These are phyloP conservation scores for Xylota segnis DNA, from an alignment of 2,888 invertebrate genomes.

Conservation along the genomic window DNA sequence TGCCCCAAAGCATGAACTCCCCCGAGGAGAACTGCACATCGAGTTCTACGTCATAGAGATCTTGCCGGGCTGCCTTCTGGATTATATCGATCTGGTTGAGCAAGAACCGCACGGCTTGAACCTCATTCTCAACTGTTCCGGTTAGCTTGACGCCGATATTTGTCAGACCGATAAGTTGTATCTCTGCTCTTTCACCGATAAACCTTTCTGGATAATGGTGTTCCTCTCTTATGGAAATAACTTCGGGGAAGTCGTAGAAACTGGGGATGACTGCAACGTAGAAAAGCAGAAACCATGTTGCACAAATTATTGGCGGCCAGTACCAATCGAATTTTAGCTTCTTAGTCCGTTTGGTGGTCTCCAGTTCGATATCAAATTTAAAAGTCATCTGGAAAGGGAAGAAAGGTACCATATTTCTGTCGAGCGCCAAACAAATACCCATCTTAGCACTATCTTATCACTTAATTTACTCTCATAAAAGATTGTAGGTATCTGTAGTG, in stretches of 20 bases:
- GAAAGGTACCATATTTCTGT: neutral
- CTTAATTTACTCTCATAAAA: neutral
- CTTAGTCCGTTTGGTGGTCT: slow-evolving; percentile 14
- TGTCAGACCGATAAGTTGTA: slow-evolving; percentile 87
- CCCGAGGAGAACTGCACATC: slow-evolving; percentile 82
- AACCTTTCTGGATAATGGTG: slow-evolving; percentile 85
- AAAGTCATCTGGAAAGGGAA: slow-evolving; percentile 78
- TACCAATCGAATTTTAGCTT: slow-evolving; percentile 81
- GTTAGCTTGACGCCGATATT: slow-evolving; percentile 86
- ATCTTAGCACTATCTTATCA: neutral
- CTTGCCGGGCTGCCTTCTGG: slow-evolving; percentile 78
- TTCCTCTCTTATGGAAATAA: slow-evolving; percentile 79
- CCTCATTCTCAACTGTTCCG: slow-evolving; percentile 90
- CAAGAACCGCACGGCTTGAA: slow-evolving; percentile 86
- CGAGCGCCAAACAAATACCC: too few species aligned
- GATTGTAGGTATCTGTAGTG: too few species aligned
- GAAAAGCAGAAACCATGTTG: slow-evolving; percentile 80
- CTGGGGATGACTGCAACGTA: slow-evolving; percentile 81
- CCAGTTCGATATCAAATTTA: slow-evolving; percentile 1
- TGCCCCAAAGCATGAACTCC: slow-evolving; percentile 79
- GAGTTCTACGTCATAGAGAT: slow-evolving; percentile 81
- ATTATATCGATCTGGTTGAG: slow-evolving; percentile 80
- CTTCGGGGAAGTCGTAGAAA: slow-evolving; percentile 80
- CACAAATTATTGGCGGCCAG: slow-evolving; percentile 80
- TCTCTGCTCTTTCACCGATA: slow-evolving; percentile 88